Evolutionary conservation across 2,113 vertebrate species (phyloP), one percentile per base, ranked within the genome.

Genomic region (Cnemophilus loriae): DNA sequence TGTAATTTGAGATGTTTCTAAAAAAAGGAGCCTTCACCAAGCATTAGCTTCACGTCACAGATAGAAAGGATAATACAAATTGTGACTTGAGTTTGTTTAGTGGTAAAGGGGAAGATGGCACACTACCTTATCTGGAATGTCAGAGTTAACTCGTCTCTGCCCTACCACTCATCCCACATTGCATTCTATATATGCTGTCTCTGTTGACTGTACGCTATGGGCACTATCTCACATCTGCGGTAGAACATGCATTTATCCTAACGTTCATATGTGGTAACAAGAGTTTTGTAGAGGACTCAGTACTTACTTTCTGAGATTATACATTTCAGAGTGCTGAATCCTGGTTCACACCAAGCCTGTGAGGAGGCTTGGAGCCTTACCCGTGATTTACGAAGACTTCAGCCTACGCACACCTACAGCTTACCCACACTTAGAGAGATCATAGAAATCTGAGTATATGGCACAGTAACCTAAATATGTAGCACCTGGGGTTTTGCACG

Each of bases 201-300:
- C 50, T 68, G 44, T 5, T 94, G 92, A 61, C 42, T 84, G 32
- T 91, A 86, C 10, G 47, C 81, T 91, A 17, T 13, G 93, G 64
- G 82, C 88, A 65, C 96, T 98, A 98, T 98, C 98, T 98, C 93
- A 88, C 89, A 98, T 98, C 98, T 98, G 97, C 27, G 97, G 96
- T 97, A 92, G 60, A 93, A 70, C 55, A 56, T 47, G 63, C 94
- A 83, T 81, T 95, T 96, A 95, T 96, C 93, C 87, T 89, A 55
- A 80, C 6, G 44, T 93, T 95, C 97, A 81, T 94, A 96, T 98
- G 98, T 90, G 97, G 97, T 97, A 96, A 97, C 55, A 56, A 95
- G 63, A 93, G 83, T 96, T 97, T 79, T 95, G 90, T 60, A 87
- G 92, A 96, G 92, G 87, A 92, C 85, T 92, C 68, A 77, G 35